A percentile compares a stretch with the other conserved stretches of the same genome.
Evolutionary conservation across 2,113 vertebrate genomes (phyloP).

Genomic region (Cryptomyrus ogoouensis): DNA sequence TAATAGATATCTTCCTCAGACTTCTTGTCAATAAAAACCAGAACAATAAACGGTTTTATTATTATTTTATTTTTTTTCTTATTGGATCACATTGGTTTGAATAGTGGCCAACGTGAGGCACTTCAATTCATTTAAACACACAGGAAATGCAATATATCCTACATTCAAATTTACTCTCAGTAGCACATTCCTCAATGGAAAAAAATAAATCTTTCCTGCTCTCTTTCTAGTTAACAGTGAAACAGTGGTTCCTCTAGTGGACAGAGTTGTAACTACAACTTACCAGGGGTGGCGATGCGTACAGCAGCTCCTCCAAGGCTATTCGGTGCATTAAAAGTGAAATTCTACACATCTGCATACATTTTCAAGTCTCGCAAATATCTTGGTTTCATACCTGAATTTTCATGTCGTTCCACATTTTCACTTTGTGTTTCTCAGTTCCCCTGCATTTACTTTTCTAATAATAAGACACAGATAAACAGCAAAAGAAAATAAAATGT

Average conservation of each 20-base stretch:
- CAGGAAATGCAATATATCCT: neutral
- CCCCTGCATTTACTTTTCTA: neutral
- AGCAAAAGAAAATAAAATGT: neutral
- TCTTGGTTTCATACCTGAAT: neutral
- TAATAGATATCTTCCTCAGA: neutral
- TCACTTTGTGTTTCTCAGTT: neutral
- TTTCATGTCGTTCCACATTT: neutral
- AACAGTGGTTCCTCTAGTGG: conserved; percentile 58
- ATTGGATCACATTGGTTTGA: neutral
- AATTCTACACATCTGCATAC: neutral
- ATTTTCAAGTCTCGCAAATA: neutral
- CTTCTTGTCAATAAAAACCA: neutral
- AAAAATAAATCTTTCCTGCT: neutral
- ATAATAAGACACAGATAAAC: neutral
- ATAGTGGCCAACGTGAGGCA: neutral
- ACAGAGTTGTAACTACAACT: conserved; percentile 29
- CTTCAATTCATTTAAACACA: neutral
- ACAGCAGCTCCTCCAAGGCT: neutral
- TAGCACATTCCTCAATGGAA: neutral
- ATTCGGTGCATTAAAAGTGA: neutral
- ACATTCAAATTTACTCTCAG: neutral
- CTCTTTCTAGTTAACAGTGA: conserved; percentile 27
- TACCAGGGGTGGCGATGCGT: too few relatives aligned
- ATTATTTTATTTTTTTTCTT: neutral
- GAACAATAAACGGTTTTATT: neutral